These are phyloP conservation scores for Steromphala cineraria DNA, from an alignment of 2,888 invertebrate genomes.

Conservation along the genomic window DNA sequence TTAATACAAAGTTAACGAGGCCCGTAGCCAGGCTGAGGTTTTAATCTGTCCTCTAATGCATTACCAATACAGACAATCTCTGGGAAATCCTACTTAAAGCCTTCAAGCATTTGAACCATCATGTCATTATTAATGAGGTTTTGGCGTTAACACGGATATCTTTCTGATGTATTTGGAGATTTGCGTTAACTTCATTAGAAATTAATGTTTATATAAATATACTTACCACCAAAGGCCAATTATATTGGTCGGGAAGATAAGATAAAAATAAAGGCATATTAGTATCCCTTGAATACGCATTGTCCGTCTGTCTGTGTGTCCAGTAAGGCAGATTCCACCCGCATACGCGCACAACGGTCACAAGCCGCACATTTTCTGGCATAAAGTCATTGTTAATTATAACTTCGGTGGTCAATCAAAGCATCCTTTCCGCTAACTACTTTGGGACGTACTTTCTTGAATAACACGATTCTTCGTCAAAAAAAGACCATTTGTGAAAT, in stretches of 20 bases:
- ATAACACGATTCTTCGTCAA: not conserved
- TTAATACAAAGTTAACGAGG: not conserved
- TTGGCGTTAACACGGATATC: too few relatives aligned
- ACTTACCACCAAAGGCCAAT: conserved; percentile 90
- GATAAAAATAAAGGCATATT: conserved; percentile 88
- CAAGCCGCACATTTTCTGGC: not conserved
- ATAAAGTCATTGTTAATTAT: not conserved
- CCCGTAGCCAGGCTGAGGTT: not conserved
- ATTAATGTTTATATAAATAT: conserved; percentile 35
- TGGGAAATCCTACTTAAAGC: too few relatives aligned
- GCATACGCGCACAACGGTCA: not conserved
- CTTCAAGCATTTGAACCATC: not conserved
- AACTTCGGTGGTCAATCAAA: not conserved
- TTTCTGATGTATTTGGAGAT: not conserved
- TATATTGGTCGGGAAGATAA: conserved; percentile 88
- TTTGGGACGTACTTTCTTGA: not conserved
- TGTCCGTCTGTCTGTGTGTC: conserved; percentile 30
- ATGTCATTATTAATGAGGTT: too few relatives aligned
- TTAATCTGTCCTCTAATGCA: not conserved
- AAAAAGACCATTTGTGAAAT: conserved; percentile 19
- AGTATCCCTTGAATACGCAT: conserved; percentile 83
- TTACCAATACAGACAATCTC: not conserved
- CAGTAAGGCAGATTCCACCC: not conserved
- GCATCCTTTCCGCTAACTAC: not conserved
- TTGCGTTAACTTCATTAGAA: not conserved